Evolutionary conservation across 2,888 invertebrate genomes (phyloP), one percentile per base, ranked within the genome.

Genomic region (Diplolepis rosae): DNA sequence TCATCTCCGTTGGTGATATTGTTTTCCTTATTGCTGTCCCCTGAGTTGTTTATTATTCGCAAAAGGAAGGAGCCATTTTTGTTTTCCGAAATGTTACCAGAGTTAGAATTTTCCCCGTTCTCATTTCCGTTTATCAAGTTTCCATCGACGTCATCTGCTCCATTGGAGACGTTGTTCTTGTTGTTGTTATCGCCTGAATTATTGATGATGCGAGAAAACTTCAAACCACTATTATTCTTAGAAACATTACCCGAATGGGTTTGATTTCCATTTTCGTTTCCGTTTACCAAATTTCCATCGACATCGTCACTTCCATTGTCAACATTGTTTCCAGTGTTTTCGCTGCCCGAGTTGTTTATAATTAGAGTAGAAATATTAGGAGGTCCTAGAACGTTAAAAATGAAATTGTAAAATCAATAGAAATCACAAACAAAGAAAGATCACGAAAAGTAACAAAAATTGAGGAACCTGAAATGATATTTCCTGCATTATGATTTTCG

Each of bases 281-380:
- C 66, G 11, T 68, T 61, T 0, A 75, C 69, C 1, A 77, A 65
- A 56, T 73, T 75, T 2, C 75, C 75, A 66, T 69, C 48, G 1
- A 65, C 56, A 13, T 56, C 30, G n/a, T 74, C 76, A 24, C 51
- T 18, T 0, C 72, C 76, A 50, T 74, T 76, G 1, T 22, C 1
- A 35, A 72, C 66, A 15, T 45, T 42, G 32, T 75, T 77, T 11
- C 50, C 32, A 24, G 18, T 42, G 51, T 72, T 72, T 11, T 65
- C 50, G 30, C 61, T 68, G 3, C 66, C 76, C 2, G 72, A 51
- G 65, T 67, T 76, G 39, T 72, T 76, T 22, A 74, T 74, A 15
- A 66, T 70, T 13, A 68, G 30, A 18, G 35, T 1, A 9, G n/a
- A 28, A 13, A 35, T 24, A 6, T n/a, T 30, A 35, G 30, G 32